Conservation (phyloP, 2,888 invertebrate genomes). For the Gonocerus acuteangulatus region DNA sequence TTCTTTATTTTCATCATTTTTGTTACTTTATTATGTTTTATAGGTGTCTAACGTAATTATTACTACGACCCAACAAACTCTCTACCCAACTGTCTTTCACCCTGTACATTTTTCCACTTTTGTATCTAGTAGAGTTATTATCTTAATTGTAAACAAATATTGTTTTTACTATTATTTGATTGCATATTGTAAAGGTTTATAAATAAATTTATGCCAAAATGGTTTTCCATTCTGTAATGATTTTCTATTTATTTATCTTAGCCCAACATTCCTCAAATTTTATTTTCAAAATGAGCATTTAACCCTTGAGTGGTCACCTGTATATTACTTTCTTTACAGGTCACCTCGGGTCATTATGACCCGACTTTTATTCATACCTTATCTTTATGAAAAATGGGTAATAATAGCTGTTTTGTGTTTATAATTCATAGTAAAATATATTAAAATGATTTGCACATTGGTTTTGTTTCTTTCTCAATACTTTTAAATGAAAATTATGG, state of each 20-base stretch:
- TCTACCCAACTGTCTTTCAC: constrained; percentile 37
- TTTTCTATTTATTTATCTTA: neutral
- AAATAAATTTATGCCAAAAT: constrained; percentile 32
- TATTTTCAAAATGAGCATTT: too few species aligned
- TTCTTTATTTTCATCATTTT: constrained; percentile 24
- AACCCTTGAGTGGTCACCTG: too few species aligned
- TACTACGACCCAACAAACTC: constrained; percentile 32
- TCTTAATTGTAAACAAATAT: constrained; percentile 31
- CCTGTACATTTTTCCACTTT: constrained; percentile 34
- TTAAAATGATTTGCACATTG: too few species aligned
- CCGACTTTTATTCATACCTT: too few species aligned
- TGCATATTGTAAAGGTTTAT: constrained; percentile 34
- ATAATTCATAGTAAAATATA: too few species aligned
- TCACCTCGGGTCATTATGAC: too few species aligned
- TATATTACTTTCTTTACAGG: too few species aligned
- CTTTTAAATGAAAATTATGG: too few species aligned
- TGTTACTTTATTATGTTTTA: constrained; percentile 27
- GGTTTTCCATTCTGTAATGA: constrained; percentile 28
- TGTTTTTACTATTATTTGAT: constrained; percentile 33
- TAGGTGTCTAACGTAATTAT: constrained; percentile 34
- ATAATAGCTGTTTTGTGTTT: too few species aligned
- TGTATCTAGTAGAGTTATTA: constrained; percentile 30
- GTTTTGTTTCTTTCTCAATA: too few species aligned
- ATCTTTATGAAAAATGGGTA: too few species aligned
- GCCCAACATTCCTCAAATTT: neutral